These are phyloP conservation scores for Pelodiscus sinensis DNA, from an alignment of 2,113 vertebrate species.

Conservation along the genomic window DNA sequence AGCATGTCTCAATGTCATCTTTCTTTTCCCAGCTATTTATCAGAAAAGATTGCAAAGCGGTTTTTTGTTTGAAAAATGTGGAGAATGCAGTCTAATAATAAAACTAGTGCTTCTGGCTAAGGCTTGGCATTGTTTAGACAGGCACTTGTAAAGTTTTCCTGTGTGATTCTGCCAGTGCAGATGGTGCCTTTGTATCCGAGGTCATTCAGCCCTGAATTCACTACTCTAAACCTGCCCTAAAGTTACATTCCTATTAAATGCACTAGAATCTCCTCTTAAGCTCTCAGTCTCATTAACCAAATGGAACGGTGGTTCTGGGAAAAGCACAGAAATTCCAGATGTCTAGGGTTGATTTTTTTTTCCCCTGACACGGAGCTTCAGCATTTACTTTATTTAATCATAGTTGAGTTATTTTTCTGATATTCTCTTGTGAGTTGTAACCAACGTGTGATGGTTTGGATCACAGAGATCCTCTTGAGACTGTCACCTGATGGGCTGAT, in stretches of 20 bases:
- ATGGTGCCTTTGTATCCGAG: too few species aligned
- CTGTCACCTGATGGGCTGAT: too few species aligned
- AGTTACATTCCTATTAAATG: fast-evolving
- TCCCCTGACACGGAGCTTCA: fast-evolving
- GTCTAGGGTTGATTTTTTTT: neutral
- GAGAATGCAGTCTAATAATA: fast-evolving
- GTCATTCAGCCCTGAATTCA: fast-evolving
- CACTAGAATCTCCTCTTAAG: neutral
- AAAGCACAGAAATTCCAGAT: neutral
- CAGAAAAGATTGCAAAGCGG: fast-evolving
- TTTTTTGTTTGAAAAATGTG: neutral
- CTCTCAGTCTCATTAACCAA: neutral
- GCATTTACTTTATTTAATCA: neutral
- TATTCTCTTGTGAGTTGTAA: neutral
- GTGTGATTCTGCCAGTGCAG: neutral
- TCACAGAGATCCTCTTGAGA: too few species aligned
- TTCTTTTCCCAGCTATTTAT: neutral
- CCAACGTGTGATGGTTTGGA: too few species aligned
- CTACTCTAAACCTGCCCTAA: fast-evolving
- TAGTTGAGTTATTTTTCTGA: too few species aligned
- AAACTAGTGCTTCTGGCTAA: neutral
- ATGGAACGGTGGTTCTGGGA: neutral
- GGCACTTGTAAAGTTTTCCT: neutral
- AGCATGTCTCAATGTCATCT: neutral
- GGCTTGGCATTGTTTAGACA: neutral